A percentile compares a stretch with the other conserved stretches of the same genome.
phyloP scores from a whole-genome alignment of 2,113 vertebrate genomes.

The Anolis sagrei region DNA sequence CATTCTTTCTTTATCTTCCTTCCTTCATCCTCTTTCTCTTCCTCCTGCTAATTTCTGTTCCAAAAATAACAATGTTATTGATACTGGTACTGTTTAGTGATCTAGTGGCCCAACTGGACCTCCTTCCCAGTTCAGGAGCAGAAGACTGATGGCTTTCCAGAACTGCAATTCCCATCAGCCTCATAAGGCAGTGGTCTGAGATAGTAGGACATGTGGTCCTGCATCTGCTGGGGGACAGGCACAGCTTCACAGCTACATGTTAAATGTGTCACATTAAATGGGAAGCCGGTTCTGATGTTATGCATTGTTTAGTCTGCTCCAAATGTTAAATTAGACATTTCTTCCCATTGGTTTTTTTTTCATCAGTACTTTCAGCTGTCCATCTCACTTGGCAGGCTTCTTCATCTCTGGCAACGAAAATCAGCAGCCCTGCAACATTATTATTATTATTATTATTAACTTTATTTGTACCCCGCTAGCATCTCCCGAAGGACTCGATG shows the following conservation, averaged over 20 bases:
- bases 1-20: no score
- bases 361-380: no score
- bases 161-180: no score
- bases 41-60: background rate
- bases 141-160: no score
- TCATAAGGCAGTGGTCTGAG: background rate
- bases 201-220: background rate
- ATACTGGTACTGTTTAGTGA: background rate
- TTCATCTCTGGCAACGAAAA: slow-evolving; percentile 27
- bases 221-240: background rate
- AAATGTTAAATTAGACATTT: background rate
- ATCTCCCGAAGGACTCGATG: no score
- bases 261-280: background rate
- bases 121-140: background rate
- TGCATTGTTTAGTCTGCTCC: background rate
- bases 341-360: background rate
- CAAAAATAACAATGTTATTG: background rate
- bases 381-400: background rate
- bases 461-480: no score
- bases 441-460: no score
- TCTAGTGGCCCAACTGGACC: background rate
- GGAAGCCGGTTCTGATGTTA: background rate
- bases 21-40: no score
- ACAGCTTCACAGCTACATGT: background rate
- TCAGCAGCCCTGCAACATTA: slow-evolving; percentile 16